Evolutionary conservation across 1,140 invertebrate genomes (phyloP).

Genomic region (Drosophila arizonae): DNA sequence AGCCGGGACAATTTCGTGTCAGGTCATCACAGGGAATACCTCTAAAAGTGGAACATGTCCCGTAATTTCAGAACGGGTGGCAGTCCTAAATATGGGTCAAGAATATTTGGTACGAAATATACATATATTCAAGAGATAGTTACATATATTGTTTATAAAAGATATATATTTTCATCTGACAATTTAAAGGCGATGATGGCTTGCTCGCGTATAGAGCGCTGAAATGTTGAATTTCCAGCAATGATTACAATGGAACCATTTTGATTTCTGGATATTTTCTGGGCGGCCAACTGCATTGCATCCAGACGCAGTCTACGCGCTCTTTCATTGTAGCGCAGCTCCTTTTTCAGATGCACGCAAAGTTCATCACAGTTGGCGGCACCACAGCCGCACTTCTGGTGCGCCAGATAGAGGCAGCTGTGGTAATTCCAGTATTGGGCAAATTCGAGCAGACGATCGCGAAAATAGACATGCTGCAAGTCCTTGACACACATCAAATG

Average conservation of each 20-base stretch:
- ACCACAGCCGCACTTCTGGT: slow-evolving; percentile 36
- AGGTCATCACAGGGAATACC: too few relatives aligned
- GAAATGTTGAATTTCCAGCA: slow-evolving; percentile 55
- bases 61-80: too few relatives aligned
- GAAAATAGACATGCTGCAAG: slow-evolving; percentile 66
- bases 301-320: slow-evolving; percentile 39
- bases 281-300: slow-evolving; percentile 10
- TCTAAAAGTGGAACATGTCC: too few relatives aligned
- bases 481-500: slow-evolving; percentile 67
- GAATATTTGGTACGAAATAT: too few relatives aligned
- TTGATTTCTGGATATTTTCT: neutral
- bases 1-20: too few relatives aligned
- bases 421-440: slow-evolving; percentile 74
- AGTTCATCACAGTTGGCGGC: neutral
- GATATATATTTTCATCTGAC: slow-evolving; percentile 35
- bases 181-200: slow-evolving; percentile 17
- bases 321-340: slow-evolving; percentile 59
- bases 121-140: neutral
- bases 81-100: too few relatives aligned
- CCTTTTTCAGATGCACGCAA: slow-evolving; percentile 22
- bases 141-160: slow-evolving; percentile 12
- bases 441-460: slow-evolving; percentile 61
- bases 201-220: slow-evolving; percentile 25
- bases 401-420: slow-evolving; percentile 61
- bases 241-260: slow-evolving; percentile 40